These are phyloP conservation scores for Dysmachus trigonus DNA, from an alignment of 2,888 invertebrate genomes.

Conservation along the genomic window DNA sequence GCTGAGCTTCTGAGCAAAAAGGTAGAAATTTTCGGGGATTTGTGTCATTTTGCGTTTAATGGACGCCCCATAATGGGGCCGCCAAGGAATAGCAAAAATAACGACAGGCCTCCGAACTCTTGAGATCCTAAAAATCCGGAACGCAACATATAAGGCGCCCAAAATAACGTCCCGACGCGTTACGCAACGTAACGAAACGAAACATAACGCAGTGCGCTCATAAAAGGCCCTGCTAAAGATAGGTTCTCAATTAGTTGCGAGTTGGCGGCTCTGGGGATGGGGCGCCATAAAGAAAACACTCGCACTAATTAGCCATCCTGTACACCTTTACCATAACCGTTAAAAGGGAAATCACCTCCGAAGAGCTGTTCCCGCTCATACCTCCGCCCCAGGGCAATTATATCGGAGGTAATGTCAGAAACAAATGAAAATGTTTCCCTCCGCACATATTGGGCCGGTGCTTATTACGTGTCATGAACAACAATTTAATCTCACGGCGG, in stretches of 20 bases:
- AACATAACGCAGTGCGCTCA: background rate
- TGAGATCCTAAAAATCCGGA: background rate
- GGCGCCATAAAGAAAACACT: slow-evolving; percentile 13
- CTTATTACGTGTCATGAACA: slow-evolving; percentile 26
- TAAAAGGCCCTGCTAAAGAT: background rate
- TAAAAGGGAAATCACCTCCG: slow-evolving; percentile 14
- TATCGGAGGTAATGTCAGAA: slow-evolving; percentile 2
- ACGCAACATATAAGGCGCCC: background rate
- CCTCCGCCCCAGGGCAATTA: background rate
- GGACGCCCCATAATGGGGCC: background rate
- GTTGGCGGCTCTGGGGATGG: background rate
- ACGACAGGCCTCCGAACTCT: background rate
- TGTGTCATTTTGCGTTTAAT: background rate
- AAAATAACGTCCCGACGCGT: background rate
- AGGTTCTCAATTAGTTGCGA: background rate
- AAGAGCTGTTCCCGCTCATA: background rate
- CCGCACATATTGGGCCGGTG: background rate
- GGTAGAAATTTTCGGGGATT: background rate
- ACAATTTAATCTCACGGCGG: slow-evolving; percentile 14
- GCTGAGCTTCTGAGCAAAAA: background rate
- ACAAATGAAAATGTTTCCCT: slow-evolving; percentile 23
- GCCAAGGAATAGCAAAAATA: background rate
- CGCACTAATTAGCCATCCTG: background rate
- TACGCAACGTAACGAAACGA: background rate
- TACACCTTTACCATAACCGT: slow-evolving; percentile 13